These are phyloP conservation scores for Chymomyza procnemis DNA, from an alignment of 2,888 invertebrate genomes.

Conservation along the genomic window DNA sequence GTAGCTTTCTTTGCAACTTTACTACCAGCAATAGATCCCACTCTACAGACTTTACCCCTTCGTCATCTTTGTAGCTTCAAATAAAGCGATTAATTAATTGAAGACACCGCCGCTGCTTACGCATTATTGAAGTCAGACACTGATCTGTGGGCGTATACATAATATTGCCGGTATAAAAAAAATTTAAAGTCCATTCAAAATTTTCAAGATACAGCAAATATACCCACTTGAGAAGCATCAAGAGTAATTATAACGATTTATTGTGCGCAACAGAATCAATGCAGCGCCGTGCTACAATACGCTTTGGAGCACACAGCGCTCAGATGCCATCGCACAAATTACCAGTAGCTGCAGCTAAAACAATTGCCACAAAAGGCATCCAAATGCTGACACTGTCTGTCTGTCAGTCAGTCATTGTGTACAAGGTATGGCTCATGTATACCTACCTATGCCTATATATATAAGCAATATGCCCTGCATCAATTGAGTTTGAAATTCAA, in stretches of 20 bases:
- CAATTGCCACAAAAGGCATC: background rate
- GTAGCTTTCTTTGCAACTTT: no score
- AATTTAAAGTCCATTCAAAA: no score
- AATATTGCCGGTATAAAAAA: no score
- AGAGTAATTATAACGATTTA: conserved; percentile 21
- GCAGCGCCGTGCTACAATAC: conserved; percentile 13
- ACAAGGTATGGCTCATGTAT: background rate
- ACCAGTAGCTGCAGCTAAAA: background rate
- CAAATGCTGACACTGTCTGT: background rate
- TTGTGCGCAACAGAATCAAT: background rate
- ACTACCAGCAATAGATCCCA: no score
- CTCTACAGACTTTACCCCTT: no score
- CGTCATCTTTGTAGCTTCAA: no score
- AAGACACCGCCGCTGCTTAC: no score
- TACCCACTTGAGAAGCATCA: conserved; percentile 10
- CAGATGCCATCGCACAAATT: background rate
- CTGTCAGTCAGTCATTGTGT: background rate
- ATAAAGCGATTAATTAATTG: no score
- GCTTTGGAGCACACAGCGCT: background rate
- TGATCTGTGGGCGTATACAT: no score
- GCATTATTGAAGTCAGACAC: no score
- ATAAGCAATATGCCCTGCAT: background rate
- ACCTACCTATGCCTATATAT: background rate
- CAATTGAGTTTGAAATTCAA: conserved; percentile 32
- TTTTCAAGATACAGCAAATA: background rate